These are phyloP conservation scores for Sinonovacula constricta DNA, from an alignment of 1,140 invertebrate genomes.

Conservation along the genomic window DNA sequence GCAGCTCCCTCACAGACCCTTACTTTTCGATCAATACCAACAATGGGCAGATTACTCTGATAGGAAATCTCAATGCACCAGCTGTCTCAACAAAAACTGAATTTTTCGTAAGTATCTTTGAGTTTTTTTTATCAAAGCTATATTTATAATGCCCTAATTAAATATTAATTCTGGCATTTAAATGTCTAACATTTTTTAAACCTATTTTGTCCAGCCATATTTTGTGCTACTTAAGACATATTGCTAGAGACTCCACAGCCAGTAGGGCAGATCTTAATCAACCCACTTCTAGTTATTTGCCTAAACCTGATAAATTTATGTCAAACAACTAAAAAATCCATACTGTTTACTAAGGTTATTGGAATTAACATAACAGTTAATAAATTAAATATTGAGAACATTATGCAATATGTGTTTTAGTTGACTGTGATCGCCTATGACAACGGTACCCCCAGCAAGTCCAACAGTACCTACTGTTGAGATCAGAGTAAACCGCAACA, in stretches of 20 bases:
- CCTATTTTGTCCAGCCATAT: too few species aligned
- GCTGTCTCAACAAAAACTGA: background rate
- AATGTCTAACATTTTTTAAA: background rate
- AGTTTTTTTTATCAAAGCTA: too few species aligned
- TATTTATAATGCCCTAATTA: too few species aligned
- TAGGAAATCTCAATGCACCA: constrained; percentile 1
- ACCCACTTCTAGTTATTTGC: background rate
- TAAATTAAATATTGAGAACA: too few species aligned
- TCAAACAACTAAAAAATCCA: too few species aligned
- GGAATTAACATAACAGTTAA: too few species aligned
- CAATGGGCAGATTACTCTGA: constrained; percentile 13
- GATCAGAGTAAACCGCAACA: constrained; percentile 82
- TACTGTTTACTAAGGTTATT: too few species aligned
- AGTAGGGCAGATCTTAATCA: background rate
- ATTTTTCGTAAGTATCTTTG: constrained; percentile 19
- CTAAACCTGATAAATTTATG: too few species aligned
- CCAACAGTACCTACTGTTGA: constrained; percentile 51
- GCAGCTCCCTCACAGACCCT: background rate
- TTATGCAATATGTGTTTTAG: too few species aligned
- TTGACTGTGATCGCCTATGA: constrained; percentile 54
- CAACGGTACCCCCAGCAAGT: constrained; percentile 34
- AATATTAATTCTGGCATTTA: too few species aligned
- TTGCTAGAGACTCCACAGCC: too few species aligned
- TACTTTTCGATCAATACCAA: constrained; percentile 17
- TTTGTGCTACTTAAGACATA: too few species aligned